Evolutionary conservation across 1,140 invertebrate species (phyloP).

Genomic region (Schmidtea mediterranea): DNA sequence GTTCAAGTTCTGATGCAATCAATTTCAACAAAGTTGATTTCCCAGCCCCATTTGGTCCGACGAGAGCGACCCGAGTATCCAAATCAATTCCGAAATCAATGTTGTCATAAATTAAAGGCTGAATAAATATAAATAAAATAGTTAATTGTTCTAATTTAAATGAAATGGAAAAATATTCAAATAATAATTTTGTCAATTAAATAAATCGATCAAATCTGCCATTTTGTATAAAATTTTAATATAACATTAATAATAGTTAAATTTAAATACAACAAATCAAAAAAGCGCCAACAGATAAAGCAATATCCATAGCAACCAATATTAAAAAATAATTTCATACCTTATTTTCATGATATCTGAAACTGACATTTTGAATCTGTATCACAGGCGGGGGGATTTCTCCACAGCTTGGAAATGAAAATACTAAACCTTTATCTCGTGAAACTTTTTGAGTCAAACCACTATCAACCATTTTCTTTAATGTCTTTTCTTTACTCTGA

Average conservation of each 20-base stretch:
- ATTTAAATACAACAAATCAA: too few relatives aligned
- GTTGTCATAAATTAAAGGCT: constrained; percentile 76
- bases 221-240: too few relatives aligned
- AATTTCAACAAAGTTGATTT: constrained; percentile 89
- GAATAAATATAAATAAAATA: constrained; percentile 9
- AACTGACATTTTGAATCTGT: constrained; percentile 90
- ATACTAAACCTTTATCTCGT: constrained; percentile 60
- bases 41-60: constrained; percentile 86
- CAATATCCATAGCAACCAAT: background rate
- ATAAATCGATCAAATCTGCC: too few relatives aligned
- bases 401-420: constrained; percentile 86
- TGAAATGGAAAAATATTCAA: background rate
- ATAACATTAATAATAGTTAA: too few relatives aligned
- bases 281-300: too few relatives aligned
- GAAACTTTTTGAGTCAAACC: constrained; percentile 77
- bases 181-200: too few relatives aligned
- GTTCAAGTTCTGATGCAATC: constrained; percentile 70
- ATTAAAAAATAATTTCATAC: constrained; percentile 13
- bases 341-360: constrained; percentile 54
- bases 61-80: constrained; percentile 80
- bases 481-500: constrained; percentile 92
- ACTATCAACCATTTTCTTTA: constrained; percentile 92
- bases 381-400: constrained; percentile 89
- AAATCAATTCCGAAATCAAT: constrained; percentile 95
- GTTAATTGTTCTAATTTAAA: constrained; percentile 5